A percentile compares a stretch with the other conserved stretches of the same genome.
These are phyloP conservation scores for Theocolax elegans DNA, from an alignment of 1,140 invertebrate genomes.

Conservation along the genomic window DNA sequence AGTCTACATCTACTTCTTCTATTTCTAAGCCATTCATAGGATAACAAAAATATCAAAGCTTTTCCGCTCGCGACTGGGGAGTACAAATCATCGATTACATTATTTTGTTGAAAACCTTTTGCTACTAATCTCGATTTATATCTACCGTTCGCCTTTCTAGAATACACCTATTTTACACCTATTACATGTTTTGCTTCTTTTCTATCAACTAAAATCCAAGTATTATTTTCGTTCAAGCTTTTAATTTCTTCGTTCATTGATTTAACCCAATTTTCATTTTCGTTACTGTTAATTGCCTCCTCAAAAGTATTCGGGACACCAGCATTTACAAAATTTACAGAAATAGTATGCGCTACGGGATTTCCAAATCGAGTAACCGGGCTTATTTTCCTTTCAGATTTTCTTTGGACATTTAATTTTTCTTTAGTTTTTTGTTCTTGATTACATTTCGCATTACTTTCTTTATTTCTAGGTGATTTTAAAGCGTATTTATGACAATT, in stretches of 20 bases:
- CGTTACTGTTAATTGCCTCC: conserved; percentile 3
- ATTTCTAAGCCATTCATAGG: conserved; percentile 56
- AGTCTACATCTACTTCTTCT: conserved; percentile 51
- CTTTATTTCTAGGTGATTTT: background rate
- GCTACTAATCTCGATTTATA: conserved; percentile 29
- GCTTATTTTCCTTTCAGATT: background rate
- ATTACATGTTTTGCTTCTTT: conserved; percentile 22
- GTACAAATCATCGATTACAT: conserved; percentile 50
- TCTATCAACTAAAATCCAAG: conserved; percentile 21
- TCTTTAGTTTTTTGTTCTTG: background rate
- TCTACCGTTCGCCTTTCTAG: conserved; percentile 16
- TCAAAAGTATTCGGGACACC: conserved; percentile 5
- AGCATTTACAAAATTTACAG: background rate
- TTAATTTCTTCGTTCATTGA: conserved; percentile 26
- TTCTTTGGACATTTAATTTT: background rate
- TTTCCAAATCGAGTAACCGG: no score
- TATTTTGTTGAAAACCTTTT: conserved; percentile 40
- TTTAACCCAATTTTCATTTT: background rate
- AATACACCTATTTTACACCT: conserved; percentile 31
- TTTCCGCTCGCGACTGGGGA: conserved; percentile 48
- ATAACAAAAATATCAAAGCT: conserved; percentile 48
- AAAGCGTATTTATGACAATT: no score
- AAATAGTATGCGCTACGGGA: background rate
- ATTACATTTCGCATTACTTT: conserved; percentile 12
- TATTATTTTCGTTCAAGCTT: conserved; percentile 30